Base-by-base conservation (phyloP, 2,888 invertebrate genomes). In the Ligdia adustata region DNA sequence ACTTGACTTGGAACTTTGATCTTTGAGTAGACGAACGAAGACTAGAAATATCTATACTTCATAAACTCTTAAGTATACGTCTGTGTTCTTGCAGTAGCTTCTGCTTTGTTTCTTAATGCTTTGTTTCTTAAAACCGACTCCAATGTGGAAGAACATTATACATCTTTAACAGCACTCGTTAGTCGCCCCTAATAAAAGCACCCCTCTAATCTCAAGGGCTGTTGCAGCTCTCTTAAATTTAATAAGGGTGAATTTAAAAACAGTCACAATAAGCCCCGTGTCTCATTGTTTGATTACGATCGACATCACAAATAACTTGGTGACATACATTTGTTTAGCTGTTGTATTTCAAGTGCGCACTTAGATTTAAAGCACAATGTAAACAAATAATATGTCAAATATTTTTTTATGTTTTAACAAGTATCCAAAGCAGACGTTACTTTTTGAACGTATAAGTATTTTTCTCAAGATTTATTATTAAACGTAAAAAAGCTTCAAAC, bases 141-240 rank as follows among this genome's bases (percentile, higher is more conserved):
- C 52, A 49, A 44, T 46, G 58, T 66, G 58, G 73, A 82, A 80
- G 79, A 81, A 82, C 81, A 84, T 87, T 79, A 87, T 74, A 73
- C 77, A 79, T 82, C 78, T 84, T 88, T 88, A 89, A 88, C 87
- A 74, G 62, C 78, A 81, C 87, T 88, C 87, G 87, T 88, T 86
- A 84, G 81, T 79, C 82, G 77, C 81, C 87, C 87, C 87, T 83
- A 86, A 87, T 83, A 85, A 88, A 84, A 86, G 80, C 81, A 77
- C 81, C 86, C 81, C 79, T 80, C 72, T 80, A 82, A 82, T 86
- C 82, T 82, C 74, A 75, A 84, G 87, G 83, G 84, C 69, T 80
- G 78, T 77, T 72, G 75, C 69, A 78, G 72, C 76, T 80, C 77
- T 75, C 82, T 79, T 76, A 83, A 85, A 88, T 86, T 86, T 84